These are phyloP conservation scores for Aleadryas rufinucha DNA, from an alignment of 2,113 vertebrate species.

Conservation along the genomic window DNA sequence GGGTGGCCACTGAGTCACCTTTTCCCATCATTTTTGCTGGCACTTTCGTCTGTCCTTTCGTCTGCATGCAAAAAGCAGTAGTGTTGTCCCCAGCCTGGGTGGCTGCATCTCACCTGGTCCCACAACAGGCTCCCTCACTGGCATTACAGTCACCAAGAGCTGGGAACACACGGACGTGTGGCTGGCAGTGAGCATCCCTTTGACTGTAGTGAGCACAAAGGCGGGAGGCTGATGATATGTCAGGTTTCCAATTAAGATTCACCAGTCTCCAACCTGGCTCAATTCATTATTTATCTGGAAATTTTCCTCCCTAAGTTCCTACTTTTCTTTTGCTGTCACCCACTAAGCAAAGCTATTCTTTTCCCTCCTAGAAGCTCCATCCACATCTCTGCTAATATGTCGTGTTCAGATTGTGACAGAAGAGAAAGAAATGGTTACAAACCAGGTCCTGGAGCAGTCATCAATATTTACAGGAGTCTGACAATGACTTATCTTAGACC, in stretches of 20 bases:
- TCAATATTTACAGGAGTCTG: conserved; percentile 39
- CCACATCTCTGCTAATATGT: background rate
- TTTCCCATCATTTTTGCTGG: background rate
- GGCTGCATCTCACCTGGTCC: background rate
- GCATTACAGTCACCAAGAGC: background rate
- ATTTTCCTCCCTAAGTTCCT: background rate
- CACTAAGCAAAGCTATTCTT: background rate
- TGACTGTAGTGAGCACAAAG: background rate
- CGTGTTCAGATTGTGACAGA: background rate
- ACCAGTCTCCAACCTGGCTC: background rate
- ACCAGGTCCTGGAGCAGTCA: background rate
- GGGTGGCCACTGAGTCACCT: background rate
- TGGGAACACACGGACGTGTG: fast-evolving
- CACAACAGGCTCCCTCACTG: background rate
- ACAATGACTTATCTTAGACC: background rate
- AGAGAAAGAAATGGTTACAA: background rate
- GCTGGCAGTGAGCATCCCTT: background rate
- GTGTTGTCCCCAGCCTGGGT: background rate
- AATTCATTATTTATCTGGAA: conserved; percentile 32
- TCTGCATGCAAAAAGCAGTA: background rate
- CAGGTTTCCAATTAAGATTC: background rate
- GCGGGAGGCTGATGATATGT: fast-evolving
- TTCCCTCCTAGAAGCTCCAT: background rate
- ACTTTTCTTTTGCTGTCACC: background rate
- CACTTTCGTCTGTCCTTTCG: background rate